phyloP scores from a whole-genome alignment of 2,797 vertebrate species.

The Poecile montanus region DNA sequence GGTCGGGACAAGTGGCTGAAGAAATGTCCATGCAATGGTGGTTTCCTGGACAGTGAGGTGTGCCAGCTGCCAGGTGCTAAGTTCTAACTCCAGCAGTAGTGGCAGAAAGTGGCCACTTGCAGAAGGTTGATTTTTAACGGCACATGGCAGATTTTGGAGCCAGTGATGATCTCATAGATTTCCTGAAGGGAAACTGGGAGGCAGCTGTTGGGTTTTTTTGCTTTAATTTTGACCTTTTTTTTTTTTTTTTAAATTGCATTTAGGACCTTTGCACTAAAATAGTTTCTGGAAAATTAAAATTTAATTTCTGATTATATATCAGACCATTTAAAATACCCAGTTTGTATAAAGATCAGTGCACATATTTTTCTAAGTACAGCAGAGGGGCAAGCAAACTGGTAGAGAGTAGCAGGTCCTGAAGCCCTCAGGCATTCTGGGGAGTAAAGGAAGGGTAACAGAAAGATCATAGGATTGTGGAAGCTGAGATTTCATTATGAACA shows the following conservation, averaged over 20 bases:
- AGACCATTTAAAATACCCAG: neutral
- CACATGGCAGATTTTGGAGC: rapidly evolving
- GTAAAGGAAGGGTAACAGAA: neutral
- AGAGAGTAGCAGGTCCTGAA: neutral
- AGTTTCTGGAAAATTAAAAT: neutral
- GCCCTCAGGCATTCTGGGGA: neutral
- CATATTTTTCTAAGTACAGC: neutral
- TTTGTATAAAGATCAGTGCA: neutral
- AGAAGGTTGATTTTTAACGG: neutral
- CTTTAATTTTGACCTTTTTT: neutral
- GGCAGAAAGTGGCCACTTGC: neutral
- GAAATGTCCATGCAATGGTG: rapidly evolving
- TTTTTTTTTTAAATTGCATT: rapidly evolving
- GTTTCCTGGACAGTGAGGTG: neutral
- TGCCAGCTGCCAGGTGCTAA: neutral
- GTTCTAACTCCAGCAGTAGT: neutral
- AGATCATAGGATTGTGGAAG: neutral
- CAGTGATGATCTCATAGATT: rapidly evolving
- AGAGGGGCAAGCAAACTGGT: neutral
- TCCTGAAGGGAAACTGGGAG: neutral
- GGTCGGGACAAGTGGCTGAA: neutral
- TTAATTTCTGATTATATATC: neutral
- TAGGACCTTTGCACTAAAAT: neutral
- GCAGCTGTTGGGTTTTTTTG: neutral
- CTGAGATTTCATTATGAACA: neutral